A percentile compares a stretch with the other conserved stretches of the same genome.
These are phyloP conservation scores for Eledona agricola DNA, from an alignment of 2,888 invertebrate species.

Conservation along the genomic window DNA sequence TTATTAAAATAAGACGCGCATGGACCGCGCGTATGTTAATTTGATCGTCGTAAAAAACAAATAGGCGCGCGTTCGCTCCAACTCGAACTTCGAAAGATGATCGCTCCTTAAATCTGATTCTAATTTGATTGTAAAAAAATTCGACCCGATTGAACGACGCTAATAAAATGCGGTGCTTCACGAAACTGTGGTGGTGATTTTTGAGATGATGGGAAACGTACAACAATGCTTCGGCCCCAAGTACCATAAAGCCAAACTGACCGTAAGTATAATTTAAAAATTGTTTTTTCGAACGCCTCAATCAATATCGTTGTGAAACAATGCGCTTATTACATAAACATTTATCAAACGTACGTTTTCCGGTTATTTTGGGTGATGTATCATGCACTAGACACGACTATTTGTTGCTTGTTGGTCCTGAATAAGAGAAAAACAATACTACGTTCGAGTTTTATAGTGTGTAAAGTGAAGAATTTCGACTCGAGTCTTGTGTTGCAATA, in stretches of 20 bases:
- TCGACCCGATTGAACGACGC: slow-evolving; percentile 18
- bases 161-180: slow-evolving; percentile 3
- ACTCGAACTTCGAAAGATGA: slow-evolving; percentile 40
- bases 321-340: slow-evolving; percentile 37
- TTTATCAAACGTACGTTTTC: slow-evolving; percentile 34
- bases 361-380: slow-evolving; percentile 43
- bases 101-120: slow-evolving; percentile 18
- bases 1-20: slow-evolving; percentile 29
- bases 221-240: slow-evolving; percentile 53
- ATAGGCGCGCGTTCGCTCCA: slow-evolving; percentile 45
- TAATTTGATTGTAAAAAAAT: slow-evolving; percentile 8
- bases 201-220: slow-evolving; percentile 51
- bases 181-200: slow-evolving; percentile 10
- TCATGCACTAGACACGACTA: slow-evolving; percentile 25
- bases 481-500: slow-evolving; percentile 7
- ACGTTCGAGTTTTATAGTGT: slow-evolving; percentile 1
- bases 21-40: slow-evolving; percentile 21
- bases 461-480: slow-evolving; percentile 5
- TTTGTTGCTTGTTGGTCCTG: slow-evolving; percentile 15
- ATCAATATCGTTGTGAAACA: slow-evolving; percentile 35
- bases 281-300: not conserved
- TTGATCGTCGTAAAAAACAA: slow-evolving; percentile 49
- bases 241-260: slow-evolving; percentile 41
- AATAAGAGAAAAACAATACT: slow-evolving; percentile 12
- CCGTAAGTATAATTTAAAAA: slow-evolving; percentile 23